Percentiles rank a stretch among this genome's conserved stretches.
These are phyloP conservation scores for Rhinichthys klamathensis DNA, from an alignment of 2,113 vertebrate genomes.

Conservation along the genomic window DNA sequence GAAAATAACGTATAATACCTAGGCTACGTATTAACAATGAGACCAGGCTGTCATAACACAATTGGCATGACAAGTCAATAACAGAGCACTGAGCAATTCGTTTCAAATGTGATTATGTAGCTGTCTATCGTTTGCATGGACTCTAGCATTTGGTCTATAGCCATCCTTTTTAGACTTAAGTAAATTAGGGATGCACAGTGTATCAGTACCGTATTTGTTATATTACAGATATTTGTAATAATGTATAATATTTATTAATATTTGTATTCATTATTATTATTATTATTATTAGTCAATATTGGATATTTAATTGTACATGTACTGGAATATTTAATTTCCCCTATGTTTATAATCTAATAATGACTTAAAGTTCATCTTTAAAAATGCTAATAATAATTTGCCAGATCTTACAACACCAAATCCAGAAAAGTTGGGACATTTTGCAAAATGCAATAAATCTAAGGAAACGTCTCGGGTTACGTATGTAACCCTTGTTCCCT, in stretches of 20 bases:
- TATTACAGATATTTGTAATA: too few relatives aligned
- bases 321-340: not conserved
- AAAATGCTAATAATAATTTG: not conserved
- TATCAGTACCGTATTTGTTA: not conserved
- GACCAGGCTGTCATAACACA: not conserved
- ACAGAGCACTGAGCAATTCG: not conserved
- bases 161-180: conserved; percentile 33
- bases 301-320: not conserved
- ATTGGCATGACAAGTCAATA: conserved; percentile 1
- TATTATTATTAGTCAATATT: not conserved
- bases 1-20: too few relatives aligned
- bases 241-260: not conserved
- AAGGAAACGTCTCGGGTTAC: too few relatives aligned
- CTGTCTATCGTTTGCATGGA: not conserved
- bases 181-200: not conserved
- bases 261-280: not conserved
- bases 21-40: too few relatives aligned
- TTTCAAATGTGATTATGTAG: conserved; percentile 22
- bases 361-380: not conserved
- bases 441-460: too few relatives aligned
- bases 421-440: too few relatives aligned
- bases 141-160: conserved; percentile 46
- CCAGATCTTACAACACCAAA: too few relatives aligned
- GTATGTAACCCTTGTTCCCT: too few relatives aligned
- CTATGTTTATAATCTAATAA: not conserved